Base-by-base conservation (phyloP, 2,888 invertebrate genomes). In the Odontomyia ornata region DNA sequence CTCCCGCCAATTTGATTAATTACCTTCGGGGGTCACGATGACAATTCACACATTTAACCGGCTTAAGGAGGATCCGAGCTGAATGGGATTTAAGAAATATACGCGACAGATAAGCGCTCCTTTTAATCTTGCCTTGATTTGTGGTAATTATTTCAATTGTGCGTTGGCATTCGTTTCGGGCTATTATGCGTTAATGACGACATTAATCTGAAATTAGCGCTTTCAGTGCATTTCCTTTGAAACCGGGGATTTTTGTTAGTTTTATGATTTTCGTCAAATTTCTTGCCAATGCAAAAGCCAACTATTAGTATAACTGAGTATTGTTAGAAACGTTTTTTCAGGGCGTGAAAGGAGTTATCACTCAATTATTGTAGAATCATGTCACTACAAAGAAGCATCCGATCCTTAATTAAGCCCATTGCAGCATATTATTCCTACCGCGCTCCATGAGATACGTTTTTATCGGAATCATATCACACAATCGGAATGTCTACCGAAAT, bases 21-120 rank as follows among this genome's bases (percentile, higher is more conserved):
- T 57, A 60, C 52, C 36, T 21, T 28, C 5, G 46, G 7, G 18
- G 36, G 46, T 25, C 56, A 27, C 60, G 36, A 21, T 21, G 43
- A 57, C 43, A 60, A 57, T 60, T 73, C 73, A 25, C 43, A 43
- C n/a, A 76, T 71, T 52, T 77, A 36, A 18, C 28, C 36, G 18
- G 36, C 36, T 57, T 57, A 73, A 62, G 18, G 15, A 46, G 64
- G 64, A 75, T 62, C 28, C 36, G 25, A 69, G 71, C 75, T 76
- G 65, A 77, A 57, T 76, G 36, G 75, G 76, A 75, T 71, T 76
- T 75, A 36, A 62, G 69, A 75, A 57, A 60, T 13, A 64, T 60
- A 13, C 9, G 30, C 15, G 43, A 52, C 52, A 73, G 73, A 76
- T 72, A 13, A 65, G 30, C 73, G 71, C 75, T 43, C 21, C 65